phyloP scores from a whole-genome alignment of 2,797 vertebrate genomes.

The Hyperoplus immaculatus region DNA sequence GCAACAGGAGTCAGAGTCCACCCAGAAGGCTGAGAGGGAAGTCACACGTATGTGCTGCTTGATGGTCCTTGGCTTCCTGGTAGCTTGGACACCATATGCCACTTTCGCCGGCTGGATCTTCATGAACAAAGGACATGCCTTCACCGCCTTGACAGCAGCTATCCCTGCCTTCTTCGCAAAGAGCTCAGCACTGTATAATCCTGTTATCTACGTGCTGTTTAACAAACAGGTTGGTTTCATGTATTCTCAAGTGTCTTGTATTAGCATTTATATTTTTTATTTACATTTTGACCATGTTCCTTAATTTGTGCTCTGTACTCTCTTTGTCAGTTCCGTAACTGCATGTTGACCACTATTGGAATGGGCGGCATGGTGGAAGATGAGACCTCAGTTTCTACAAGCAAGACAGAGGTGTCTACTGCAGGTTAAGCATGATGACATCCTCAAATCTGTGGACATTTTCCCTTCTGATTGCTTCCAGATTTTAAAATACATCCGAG shows the following conservation, averaged over 20 bases:
- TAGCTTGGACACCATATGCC: constrained; percentile 89
- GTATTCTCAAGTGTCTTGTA: not conserved
- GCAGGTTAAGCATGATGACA: constrained; percentile 37
- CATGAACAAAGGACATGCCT: constrained; percentile 84
- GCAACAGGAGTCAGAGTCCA: constrained; percentile 89
- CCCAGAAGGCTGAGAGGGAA: constrained; percentile 90
- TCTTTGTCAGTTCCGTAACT: constrained; percentile 86
- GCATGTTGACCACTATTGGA: constrained; percentile 87
- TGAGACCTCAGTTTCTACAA: constrained; percentile 84
- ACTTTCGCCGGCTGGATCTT: constrained; percentile 89
- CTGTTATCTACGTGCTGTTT: constrained; percentile 75
- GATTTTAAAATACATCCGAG: constrained; percentile 27
- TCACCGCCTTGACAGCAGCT: constrained; percentile 84
- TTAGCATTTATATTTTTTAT: not conserved
- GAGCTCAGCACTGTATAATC: constrained; percentile 86
- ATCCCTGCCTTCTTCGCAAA: constrained; percentile 89
- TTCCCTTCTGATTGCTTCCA: constrained; percentile 35
- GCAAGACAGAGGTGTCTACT: constrained; percentile 89
- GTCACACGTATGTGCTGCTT: constrained; percentile 90
- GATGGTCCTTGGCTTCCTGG: constrained; percentile 89
- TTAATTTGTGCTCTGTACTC: not conserved
- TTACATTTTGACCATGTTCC: not conserved
- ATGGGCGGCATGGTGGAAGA: constrained; percentile 88
- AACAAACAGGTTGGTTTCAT: constrained; percentile 70
- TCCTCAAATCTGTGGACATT: constrained; percentile 42